These are phyloP conservation scores for Hemiprocne comata DNA, from an alignment of 2,113 vertebrate genomes.

Conservation along the genomic window DNA sequence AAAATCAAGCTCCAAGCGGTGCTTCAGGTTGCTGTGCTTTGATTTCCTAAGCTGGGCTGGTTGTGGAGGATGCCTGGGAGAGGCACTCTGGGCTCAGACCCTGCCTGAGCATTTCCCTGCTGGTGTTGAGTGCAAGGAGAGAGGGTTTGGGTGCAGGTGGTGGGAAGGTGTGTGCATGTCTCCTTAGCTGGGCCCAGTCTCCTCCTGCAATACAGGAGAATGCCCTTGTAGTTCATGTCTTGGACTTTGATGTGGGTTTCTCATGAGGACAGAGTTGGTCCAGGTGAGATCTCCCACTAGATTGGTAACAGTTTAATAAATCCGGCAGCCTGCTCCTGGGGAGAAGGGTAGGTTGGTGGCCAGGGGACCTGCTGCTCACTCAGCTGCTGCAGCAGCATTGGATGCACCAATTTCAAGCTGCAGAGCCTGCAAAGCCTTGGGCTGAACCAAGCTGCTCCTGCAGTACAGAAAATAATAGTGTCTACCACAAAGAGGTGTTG, in stretches of 20 bases:
- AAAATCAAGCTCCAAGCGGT: neutral
- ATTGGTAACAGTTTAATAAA: neutral
- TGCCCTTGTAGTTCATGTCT: accelerated
- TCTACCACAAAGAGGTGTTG: neutral
- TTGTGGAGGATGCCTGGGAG: neutral
- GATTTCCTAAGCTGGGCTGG: neutral
- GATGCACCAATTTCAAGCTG: neutral
- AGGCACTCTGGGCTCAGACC: neutral
- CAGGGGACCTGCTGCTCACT: accelerated
- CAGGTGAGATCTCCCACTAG: neutral
- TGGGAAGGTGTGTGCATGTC: accelerated
- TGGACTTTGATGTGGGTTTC: neutral
- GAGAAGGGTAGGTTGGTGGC: neutral
- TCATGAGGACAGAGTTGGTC: accelerated
- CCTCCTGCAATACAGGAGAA: neutral
- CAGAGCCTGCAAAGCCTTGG: accelerated
- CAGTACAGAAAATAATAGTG: neutral
- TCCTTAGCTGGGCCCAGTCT: accelerated
- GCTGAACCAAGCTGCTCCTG: neutral
- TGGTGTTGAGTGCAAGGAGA: accelerated
- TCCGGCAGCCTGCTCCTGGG: neutral
- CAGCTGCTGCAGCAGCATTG: accelerated
- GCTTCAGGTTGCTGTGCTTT: neutral
- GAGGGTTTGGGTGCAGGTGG: neutral
- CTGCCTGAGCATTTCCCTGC: neutral